These are phyloP conservation scores for Corynorhinus townsendii DNA, from an alignment of 2,113 vertebrate species.

Conservation along the genomic window DNA sequence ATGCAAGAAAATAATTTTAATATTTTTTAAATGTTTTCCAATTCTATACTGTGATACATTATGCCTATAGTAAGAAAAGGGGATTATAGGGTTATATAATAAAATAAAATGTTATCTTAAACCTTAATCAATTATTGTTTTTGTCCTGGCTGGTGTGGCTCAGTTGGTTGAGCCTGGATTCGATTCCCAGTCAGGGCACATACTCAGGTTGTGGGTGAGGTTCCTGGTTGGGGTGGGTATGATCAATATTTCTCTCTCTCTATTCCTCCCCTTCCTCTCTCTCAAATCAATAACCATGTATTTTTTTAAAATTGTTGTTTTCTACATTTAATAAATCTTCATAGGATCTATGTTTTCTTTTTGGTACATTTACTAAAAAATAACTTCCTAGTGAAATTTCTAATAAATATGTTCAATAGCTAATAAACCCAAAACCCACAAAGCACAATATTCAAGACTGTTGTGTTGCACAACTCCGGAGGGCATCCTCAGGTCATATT, in stretches of 20 bases:
- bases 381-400: neutral
- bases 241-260: too few species aligned
- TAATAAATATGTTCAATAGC: neutral
- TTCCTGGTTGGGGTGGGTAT: too few species aligned
- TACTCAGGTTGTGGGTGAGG: too few species aligned
- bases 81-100: neutral
- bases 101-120: conserved; percentile 1
- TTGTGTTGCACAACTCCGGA: neutral
- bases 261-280: too few species aligned
- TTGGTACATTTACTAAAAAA: neutral
- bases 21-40: neutral
- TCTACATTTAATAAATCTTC: neutral
- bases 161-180: too few species aligned
- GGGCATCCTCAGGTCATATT: neutral
- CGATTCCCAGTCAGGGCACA: too few species aligned
- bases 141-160: too few species aligned
- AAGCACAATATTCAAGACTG: neutral
- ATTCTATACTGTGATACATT: neutral
- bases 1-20: neutral
- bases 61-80: neutral
- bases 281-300: too few species aligned
- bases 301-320: neutral
- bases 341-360: neutral
- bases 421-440: neutral
- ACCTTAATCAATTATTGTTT: neutral